Evolutionary conservation across 1,140 invertebrate genomes (phyloP).

Genomic region (Drosophila sucinea): DNA sequence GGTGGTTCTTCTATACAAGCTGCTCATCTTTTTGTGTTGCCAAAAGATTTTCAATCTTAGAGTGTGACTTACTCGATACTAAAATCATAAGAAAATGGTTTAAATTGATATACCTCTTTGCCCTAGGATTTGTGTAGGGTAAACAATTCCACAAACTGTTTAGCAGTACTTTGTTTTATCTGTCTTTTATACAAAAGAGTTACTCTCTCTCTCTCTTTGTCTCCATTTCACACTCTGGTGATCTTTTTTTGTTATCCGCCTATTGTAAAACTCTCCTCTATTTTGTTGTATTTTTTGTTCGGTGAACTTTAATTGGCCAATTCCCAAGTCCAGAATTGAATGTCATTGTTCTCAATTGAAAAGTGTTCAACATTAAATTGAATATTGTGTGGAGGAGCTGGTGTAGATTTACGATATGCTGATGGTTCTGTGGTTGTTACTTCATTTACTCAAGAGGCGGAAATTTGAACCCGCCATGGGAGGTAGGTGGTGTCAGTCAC

Average conservation of each 20-base stretch:
- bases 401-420: neutral
- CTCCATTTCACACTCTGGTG: neutral
- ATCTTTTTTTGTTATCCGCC: neutral
- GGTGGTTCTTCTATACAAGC: too few relatives aligned
- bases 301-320: constrained; percentile 7
- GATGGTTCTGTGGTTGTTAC: neutral
- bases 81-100: too few relatives aligned
- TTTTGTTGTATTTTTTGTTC: neutral
- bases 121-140: neutral
- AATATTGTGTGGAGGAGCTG: neutral
- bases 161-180: constrained; percentile 6
- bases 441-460: neutral
- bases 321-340: neutral
- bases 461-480: neutral
- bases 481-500: neutral
- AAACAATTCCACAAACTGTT: neutral
- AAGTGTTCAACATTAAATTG: constrained; percentile 2
- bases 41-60: too few relatives aligned
- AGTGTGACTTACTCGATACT: too few relatives aligned
- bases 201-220: neutral
- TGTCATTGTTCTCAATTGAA: constrained; percentile 5
- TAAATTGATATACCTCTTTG: neutral
- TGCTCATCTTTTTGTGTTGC: too few relatives aligned
- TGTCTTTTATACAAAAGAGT: neutral
- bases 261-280: neutral